These are phyloP conservation scores for Salvator merianae DNA, from an alignment of 2,113 vertebrate genomes.

Conservation along the genomic window DNA sequence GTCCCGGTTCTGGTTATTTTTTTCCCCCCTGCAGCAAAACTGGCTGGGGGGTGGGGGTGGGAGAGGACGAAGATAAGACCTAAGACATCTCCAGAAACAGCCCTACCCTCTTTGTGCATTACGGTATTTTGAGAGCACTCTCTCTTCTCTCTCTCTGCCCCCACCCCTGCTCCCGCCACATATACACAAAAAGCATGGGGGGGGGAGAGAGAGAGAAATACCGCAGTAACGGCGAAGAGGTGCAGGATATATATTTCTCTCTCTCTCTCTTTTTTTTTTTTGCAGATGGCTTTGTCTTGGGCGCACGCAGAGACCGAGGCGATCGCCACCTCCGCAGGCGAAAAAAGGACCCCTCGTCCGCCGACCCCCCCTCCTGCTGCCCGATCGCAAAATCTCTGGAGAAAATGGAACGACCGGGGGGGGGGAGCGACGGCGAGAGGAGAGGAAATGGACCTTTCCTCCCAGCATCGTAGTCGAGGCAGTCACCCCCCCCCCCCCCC, in stretches of 20 bases:
- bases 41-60: not conserved
- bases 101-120: conserved; percentile 25
- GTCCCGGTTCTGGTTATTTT: not conserved
- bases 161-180: not conserved
- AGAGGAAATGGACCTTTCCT: conserved; percentile 16
- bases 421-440: not conserved
- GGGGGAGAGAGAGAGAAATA: not conserved
- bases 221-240: conserved; percentile 24
- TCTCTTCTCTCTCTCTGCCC: not conserved
- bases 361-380: not conserved
- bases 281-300: conserved; percentile 37
- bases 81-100: conserved; percentile 2
- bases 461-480: not conserved
- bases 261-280: conserved; percentile 4
- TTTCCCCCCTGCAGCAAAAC: conserved; percentile 19
- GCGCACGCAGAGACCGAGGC: not conserved
- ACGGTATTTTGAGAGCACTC: conserved; percentile 15
- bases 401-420: not conserved
- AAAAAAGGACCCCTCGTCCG: not conserved
- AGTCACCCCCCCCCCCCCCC: not conserved
- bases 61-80: not conserved
- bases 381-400: conserved; percentile 10
- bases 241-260: not conserved
- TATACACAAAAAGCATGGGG: conserved; percentile 7
- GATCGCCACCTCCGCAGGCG: not conserved